A percentile compares a stretch with the other conserved stretches of the same genome.
These are phyloP conservation scores for Hippopotamyrus pictus DNA, from an alignment of 2,797 vertebrate genomes.

Conservation along the genomic window DNA sequence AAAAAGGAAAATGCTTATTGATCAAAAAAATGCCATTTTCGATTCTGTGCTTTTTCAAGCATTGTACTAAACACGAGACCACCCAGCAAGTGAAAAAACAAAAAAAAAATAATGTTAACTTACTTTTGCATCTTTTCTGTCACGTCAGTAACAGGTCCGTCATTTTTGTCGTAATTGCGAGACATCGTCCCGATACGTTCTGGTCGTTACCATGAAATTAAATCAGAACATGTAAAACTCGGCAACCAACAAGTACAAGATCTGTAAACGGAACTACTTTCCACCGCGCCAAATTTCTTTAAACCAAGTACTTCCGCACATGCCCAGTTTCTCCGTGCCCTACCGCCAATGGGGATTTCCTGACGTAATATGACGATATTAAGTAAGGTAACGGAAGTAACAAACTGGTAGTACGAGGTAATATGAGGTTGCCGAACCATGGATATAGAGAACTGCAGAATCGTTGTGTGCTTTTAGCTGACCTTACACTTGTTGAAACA, in stretches of 20 bases:
- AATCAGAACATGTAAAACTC: neutral
- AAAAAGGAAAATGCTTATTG: neutral
- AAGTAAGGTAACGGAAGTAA: neutral
- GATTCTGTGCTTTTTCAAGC: neutral
- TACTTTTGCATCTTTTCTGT: conserved; percentile 41
- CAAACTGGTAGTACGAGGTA: neutral
- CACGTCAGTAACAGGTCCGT: conserved; percentile 17
- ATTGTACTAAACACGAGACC: conserved; percentile 11
- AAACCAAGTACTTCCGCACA: neutral
- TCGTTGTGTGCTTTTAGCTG: neutral
- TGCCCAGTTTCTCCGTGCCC: neutral
- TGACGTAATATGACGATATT: neutral
- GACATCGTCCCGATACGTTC: neutral
- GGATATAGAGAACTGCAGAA: neutral
- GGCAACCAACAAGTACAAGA: neutral
- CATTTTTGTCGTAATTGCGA: neutral
- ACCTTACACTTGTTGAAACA: neutral
- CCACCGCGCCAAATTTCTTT: neutral
- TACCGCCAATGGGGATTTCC: neutral
- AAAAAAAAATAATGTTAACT: conserved; percentile 23
- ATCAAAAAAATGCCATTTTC: neutral
- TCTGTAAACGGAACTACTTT: neutral
- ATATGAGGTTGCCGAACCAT: neutral
- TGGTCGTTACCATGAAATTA: neutral
- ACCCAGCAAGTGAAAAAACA: neutral